These are phyloP conservation scores for Rhipidura dahli DNA, from an alignment of 2,113 vertebrate genomes.

Conservation along the genomic window DNA sequence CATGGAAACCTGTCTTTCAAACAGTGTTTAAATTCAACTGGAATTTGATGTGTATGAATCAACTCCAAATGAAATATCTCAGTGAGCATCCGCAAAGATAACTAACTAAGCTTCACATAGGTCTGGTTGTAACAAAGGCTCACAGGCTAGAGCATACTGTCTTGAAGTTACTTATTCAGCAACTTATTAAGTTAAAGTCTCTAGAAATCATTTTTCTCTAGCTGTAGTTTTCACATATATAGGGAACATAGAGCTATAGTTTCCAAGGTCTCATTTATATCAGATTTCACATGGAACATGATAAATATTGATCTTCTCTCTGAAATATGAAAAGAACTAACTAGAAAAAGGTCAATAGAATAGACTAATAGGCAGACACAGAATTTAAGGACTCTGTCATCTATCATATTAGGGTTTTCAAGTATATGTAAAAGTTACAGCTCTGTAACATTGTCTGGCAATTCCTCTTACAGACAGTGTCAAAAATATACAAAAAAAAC, in stretches of 20 bases:
- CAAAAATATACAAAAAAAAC: background rate
- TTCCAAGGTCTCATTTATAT: background rate
- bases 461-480: background rate
- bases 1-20: background rate
- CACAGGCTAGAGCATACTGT: background rate
- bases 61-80: background rate
- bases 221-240: background rate
- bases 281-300: background rate
- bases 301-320: slow-evolving; percentile 4
- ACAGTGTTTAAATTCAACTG: background rate
- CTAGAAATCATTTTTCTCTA: background rate
- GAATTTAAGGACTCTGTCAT: background rate
- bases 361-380: background rate
- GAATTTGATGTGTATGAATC: background rate
- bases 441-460: background rate
- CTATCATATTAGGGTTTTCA: background rate
- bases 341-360: background rate
- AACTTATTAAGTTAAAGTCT: background rate
- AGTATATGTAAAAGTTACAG: background rate
- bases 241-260: background rate
- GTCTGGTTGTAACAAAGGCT: background rate
- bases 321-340: background rate
- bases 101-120: background rate
- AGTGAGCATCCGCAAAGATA: background rate
- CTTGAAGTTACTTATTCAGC: background rate